phyloP scores from a whole-genome alignment of 2,888 invertebrate species.

The Stenotaenia linearis region DNA sequence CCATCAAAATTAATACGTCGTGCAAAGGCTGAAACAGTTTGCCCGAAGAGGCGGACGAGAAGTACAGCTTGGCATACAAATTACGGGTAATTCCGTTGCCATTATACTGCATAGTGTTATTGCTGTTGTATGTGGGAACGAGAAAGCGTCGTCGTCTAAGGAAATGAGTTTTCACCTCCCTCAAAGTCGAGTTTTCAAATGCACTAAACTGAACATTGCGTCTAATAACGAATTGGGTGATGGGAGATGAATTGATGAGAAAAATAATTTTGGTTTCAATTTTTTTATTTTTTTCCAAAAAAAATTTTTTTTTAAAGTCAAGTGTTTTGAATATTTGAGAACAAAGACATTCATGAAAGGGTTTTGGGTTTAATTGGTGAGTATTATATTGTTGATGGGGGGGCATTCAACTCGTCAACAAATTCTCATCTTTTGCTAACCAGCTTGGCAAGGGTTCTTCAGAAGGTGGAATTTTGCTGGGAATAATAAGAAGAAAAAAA shows the following conservation, averaged over 20 bases:
- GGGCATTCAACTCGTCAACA: constrained; percentile 2
- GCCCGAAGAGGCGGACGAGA: constrained; percentile 24
- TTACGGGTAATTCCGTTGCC: constrained; percentile 24
- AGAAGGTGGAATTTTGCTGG: neutral
- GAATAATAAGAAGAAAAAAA: neutral
- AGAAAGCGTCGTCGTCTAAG: constrained; percentile 20
- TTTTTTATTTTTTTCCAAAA: neutral
- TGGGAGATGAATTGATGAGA: neutral
- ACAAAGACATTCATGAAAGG: constrained; percentile 19
- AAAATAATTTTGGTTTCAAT: neutral
- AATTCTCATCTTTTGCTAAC: neutral
- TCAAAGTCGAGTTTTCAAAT: constrained; percentile 13
- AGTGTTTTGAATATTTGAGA: neutral
- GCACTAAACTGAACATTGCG: constrained; percentile 3
- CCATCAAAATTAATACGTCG: constrained; percentile 26
- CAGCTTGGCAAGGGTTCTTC: neutral
- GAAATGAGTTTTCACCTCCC: constrained; percentile 26
- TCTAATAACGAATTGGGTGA: constrained; percentile 8
- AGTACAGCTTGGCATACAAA: constrained; percentile 24
- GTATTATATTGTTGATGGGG: neutral
- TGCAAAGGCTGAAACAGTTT: constrained; percentile 26
- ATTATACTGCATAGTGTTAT: constrained; percentile 20
- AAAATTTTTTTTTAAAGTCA: neutral
- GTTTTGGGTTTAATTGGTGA: constrained; percentile 12
- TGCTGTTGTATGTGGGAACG: constrained; percentile 9